A percentile compares a stretch with the other conserved stretches of the same genome.
Conservation (phyloP, 2,797 vertebrate genomes). For the Eulemur rubriventer region DNA sequence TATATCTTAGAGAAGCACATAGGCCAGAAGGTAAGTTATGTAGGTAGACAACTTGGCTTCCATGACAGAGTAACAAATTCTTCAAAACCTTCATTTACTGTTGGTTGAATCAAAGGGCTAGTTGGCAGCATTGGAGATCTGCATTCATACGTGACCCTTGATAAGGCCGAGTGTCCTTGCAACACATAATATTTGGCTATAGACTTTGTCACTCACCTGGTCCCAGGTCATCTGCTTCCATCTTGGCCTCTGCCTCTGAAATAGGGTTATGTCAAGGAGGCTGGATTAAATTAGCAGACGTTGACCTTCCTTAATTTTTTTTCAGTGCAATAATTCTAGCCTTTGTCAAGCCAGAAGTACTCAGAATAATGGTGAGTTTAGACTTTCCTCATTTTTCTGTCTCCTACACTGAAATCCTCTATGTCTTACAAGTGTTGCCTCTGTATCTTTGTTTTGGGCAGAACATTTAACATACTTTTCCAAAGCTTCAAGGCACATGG, state of each 20-base stretch:
- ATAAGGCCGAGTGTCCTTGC: rapidly evolving
- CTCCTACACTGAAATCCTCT: not conserved
- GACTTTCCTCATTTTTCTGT: not conserved
- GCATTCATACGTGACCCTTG: not conserved
- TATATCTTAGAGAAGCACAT: rapidly evolving
- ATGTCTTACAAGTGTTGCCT: not conserved
- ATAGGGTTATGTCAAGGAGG: too few species aligned
- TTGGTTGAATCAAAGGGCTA: not conserved
- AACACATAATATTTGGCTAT: not conserved
- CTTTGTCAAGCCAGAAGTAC: not conserved
- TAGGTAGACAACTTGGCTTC: not conserved
- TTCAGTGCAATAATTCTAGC: not conserved
- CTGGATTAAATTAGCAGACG: not conserved
- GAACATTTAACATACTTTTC: not conserved
- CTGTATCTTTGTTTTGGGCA: not conserved
- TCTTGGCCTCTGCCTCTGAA: not conserved
- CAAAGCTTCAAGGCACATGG: not conserved
- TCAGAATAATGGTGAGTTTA: not conserved
- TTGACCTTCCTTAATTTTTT: not conserved
- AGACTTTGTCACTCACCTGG: not conserved
- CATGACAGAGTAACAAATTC: not conserved
- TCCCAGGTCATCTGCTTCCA: not conserved
- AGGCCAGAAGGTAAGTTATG: not conserved
- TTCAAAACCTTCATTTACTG: not conserved
- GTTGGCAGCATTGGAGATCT: rapidly evolving